Percentiles rank a stretch among this genome's conserved stretches.
These are phyloP conservation scores for Troglohyphantes excavatus DNA, from an alignment of 2,888 invertebrate genomes.

Conservation along the genomic window DNA sequence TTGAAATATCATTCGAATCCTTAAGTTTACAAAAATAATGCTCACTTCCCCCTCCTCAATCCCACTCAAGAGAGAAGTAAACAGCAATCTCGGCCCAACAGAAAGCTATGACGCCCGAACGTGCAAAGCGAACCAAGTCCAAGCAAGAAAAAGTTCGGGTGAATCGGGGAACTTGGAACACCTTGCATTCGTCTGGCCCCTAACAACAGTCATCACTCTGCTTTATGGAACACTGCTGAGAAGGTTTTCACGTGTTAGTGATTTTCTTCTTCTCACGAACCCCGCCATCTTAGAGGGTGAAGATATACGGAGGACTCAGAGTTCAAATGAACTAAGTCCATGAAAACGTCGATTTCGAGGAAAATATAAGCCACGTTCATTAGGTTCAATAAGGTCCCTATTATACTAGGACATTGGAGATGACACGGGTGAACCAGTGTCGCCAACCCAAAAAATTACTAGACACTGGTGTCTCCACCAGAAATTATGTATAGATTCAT, in stretches of 20 bases:
- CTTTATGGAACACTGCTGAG: slow-evolving; percentile 12
- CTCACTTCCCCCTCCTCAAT: neutral
- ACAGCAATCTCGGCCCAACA: slow-evolving; percentile 24
- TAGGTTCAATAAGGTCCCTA: no score
- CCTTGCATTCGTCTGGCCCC: neutral
- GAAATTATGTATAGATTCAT: no score
- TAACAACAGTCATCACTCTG: slow-evolving; percentile 38
- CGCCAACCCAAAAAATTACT: no score
- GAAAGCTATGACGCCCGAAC: slow-evolving; percentile 11
- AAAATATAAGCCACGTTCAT: no score
- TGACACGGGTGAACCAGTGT: no score
- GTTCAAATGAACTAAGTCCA: no score
- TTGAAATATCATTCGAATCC: no score
- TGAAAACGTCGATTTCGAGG: no score
- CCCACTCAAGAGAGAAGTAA: neutral
- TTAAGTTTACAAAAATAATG: no score
- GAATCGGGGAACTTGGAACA: slow-evolving; percentile 35
- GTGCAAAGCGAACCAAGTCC: slow-evolving; percentile 11
- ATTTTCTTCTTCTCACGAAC: slow-evolving; percentile 46
- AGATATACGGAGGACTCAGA: no score
- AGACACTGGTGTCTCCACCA: no score
- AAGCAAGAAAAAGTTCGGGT: slow-evolving; percentile 13
- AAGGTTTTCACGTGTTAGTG: slow-evolving; percentile 57
- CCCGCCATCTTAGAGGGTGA: neutral
- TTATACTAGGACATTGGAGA: no score